A percentile compares a stretch with the other conserved stretches of the same genome.
Conservation (phyloP, 2,888 invertebrate species). For the Melinaea menophilus region DNA sequence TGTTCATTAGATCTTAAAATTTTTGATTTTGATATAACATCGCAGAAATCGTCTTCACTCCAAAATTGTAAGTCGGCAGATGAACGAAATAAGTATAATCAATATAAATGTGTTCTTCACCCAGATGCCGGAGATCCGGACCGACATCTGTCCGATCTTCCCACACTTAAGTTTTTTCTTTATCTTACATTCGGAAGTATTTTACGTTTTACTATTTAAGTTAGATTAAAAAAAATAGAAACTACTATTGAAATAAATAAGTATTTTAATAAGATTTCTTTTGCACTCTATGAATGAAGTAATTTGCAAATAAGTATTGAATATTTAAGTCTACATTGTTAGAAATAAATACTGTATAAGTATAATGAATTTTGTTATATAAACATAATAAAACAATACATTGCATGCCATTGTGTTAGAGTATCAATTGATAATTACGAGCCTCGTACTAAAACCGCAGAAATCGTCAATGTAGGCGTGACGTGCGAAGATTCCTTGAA, state of each 20-base stretch:
- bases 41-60: not conserved
- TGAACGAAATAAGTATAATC: constrained; percentile 11
- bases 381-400: too few relatives aligned
- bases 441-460: constrained; percentile 19
- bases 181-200: constrained; percentile 14
- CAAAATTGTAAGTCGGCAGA: not conserved
- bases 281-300: too few relatives aligned
- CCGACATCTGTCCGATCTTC: constrained; percentile 63
- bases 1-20: not conserved
- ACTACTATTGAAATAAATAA: too few relatives aligned
- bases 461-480: constrained; percentile 15
- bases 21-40: not conserved
- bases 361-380: too few relatives aligned
- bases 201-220: constrained; percentile 6
- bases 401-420: not conserved
- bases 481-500: not conserved
- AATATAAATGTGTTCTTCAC: constrained; percentile 13
- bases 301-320: too few relatives aligned
- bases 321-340: too few relatives aligned
- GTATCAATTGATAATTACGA: constrained; percentile 11
- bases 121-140: constrained; percentile 52
- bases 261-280: too few relatives aligned
- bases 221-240: not conserved
- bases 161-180: constrained; percentile 55
- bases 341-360: too few relatives aligned